Evolutionary conservation across 2,113 vertebrate genomes (phyloP), one percentile per base, ranked within the genome.

Genomic region (Erinaceus europaeus): DNA sequence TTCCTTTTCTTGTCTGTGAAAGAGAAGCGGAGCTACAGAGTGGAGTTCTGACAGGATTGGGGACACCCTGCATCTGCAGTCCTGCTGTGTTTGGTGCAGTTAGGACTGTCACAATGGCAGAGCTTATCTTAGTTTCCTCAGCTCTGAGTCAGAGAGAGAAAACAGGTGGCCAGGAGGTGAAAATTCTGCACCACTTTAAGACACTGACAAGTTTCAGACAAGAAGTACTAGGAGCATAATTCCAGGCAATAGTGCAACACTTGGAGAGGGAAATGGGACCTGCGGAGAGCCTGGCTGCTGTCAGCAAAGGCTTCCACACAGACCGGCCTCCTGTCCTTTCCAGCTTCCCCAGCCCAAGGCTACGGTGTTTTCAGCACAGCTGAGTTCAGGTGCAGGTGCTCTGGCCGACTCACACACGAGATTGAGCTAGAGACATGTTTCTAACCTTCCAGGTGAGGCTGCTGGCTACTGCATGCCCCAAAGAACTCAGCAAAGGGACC

Each of bases 381-480:
- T 77, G 25, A 5, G 6, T 57, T 57, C 25, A n/a, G n/a, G n/a
- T n/a, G n/a, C n/a, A n/a, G n/a, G n/a, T n/a, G n/a, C n/a, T n/a
- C 55, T 57, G 38, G 80, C 59, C 86, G 27, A 78, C 36, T n/a
- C 46, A 69, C 71, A 46, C 46, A 89, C 3, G n/a, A 77, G 11
- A 29, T 61, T 75, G 79, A 77, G 86, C 84, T 97, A 91, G 96
- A 83, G 52, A 81, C 57, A 4, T 94, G 40, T 94, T 81, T 94
- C 96, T 96, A 73, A 96, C 93, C 94, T 96, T 88, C 14, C 93
- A 99, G 99, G 98, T 99, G 89, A 98, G 98, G 88, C 98, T 97
- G 23, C 94, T 99, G 93, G 97, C 98, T 93, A 98, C 97, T 84
- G 98, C 98, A 93, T 99, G 99, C 91, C 98, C 98, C 89, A 97